Percentiles rank a stretch among this genome's conserved stretches.
These are phyloP conservation scores for Chelon labrosus DNA, from an alignment of 2,797 vertebrate species.

Conservation along the genomic window DNA sequence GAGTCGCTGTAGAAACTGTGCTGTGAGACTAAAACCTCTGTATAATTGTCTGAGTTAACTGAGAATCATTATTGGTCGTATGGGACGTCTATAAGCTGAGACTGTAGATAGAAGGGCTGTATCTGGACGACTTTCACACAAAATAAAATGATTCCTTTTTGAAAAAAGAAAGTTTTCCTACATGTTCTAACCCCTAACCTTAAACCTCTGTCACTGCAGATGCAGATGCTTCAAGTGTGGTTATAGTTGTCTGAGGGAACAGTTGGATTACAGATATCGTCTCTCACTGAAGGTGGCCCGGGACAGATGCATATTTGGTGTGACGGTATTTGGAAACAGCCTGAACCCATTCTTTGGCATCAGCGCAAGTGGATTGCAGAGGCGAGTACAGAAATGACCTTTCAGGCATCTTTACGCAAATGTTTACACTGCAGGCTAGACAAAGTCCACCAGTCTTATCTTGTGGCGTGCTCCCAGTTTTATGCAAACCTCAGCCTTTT, in stretches of 20 bases:
- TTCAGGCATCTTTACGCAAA: background rate
- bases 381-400: slow-evolving; percentile 76
- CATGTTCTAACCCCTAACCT: too few relatives aligned
- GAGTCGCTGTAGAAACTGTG: background rate
- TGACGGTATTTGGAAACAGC: slow-evolving; percentile 93
- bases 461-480: background rate
- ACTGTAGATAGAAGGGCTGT: background rate
- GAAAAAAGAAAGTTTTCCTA: too few relatives aligned
- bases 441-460: too few relatives aligned
- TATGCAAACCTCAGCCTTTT: background rate
- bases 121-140: background rate
- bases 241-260: slow-evolving; percentile 78
- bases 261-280: slow-evolving; percentile 89
- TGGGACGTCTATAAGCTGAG: fast-evolving
- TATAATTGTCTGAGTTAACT: background rate
- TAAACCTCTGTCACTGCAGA: slow-evolving; percentile 68
- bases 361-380: slow-evolving; percentile 87
- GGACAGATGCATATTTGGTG: slow-evolving; percentile 82
- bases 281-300: slow-evolving; percentile 88
- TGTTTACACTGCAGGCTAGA: too few relatives aligned
- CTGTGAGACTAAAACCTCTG: too few relatives aligned
- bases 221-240: slow-evolving; percentile 89
- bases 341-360: slow-evolving; percentile 92
- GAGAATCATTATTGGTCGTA: background rate
- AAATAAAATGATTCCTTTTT: background rate